phyloP scores from a whole-genome alignment of 2,888 invertebrate species.

The Diaphora mendica region DNA sequence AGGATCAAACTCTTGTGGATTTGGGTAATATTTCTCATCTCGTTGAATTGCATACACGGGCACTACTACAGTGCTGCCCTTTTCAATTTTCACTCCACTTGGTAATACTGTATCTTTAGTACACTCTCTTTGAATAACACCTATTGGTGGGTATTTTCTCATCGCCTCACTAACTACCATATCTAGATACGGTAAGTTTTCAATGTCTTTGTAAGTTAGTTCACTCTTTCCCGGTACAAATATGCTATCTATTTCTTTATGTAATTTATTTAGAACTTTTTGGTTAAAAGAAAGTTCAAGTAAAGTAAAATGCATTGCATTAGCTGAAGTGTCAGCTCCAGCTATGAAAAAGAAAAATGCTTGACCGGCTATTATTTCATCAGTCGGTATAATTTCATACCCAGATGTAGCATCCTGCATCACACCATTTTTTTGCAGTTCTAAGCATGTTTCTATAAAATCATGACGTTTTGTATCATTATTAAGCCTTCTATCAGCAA shows the following conservation, averaged over 20 bases:
- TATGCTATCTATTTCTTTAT: slow-evolving; percentile 70
- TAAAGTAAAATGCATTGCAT: slow-evolving; percentile 69
- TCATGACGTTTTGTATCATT: slow-evolving; percentile 56
- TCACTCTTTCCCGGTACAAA: slow-evolving; percentile 56
- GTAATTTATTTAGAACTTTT: slow-evolving; percentile 66
- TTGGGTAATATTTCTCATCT: slow-evolving; percentile 69
- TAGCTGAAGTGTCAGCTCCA: slow-evolving; percentile 78
- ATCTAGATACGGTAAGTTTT: slow-evolving; percentile 73
- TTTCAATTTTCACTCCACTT: slow-evolving; percentile 58
- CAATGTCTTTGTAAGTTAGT: slow-evolving; percentile 65
- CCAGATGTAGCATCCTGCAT: slow-evolving; percentile 62
- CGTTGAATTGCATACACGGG: slow-evolving; percentile 68
- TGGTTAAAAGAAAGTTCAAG: slow-evolving; percentile 71
- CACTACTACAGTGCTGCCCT: slow-evolving; percentile 53
- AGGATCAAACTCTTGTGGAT: slow-evolving; percentile 77
- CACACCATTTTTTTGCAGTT: slow-evolving; percentile 65
- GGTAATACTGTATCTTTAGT: slow-evolving; percentile 62
- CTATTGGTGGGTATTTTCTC: slow-evolving; percentile 70
- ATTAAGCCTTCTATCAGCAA: slow-evolving; percentile 56
- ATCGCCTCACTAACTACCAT: slow-evolving; percentile 71
- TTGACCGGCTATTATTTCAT: slow-evolving; percentile 75
- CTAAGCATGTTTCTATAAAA: slow-evolving; percentile 69
- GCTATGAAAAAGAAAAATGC: slow-evolving; percentile 80
- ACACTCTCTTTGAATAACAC: slow-evolving; percentile 63
- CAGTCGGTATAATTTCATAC: slow-evolving; percentile 63